A percentile compares a stretch with the other conserved stretches of the same genome.
phyloP scores from a whole-genome alignment of 1,140 invertebrate genomes.

The Ceratosolen fusciceps region DNA sequence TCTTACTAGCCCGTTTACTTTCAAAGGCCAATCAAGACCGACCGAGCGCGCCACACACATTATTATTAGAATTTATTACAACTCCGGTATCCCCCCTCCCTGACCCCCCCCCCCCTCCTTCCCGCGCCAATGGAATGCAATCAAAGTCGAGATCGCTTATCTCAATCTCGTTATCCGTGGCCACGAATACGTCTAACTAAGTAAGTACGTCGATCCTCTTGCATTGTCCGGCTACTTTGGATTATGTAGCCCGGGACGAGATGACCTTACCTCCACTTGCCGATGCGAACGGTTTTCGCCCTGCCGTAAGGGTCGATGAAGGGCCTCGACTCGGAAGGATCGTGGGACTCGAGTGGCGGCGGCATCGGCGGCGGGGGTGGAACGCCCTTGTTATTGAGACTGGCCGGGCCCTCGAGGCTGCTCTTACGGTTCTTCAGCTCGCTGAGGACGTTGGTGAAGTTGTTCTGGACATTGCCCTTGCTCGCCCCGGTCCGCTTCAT shows the following conservation, averaged over 20 bases:
- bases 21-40: not conserved
- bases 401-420: constrained; percentile 74
- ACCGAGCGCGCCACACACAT: no score
- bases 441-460: constrained; percentile 73
- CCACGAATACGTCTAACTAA: no score
- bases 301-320: constrained; percentile 92
- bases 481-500: constrained; percentile 59
- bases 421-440: constrained; percentile 75
- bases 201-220: no score
- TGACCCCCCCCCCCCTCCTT: no score
- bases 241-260: no score
- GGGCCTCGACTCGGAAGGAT: constrained; percentile 82
- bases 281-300: constrained; percentile 95
- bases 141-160: no score
- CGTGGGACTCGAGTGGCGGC: constrained; percentile 83
- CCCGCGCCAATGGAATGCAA: no score
- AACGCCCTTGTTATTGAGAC: constrained; percentile 71
- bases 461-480: constrained; percentile 69
- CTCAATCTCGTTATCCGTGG: no score
- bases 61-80: no score
- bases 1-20: no score
- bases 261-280: constrained; percentile 81
- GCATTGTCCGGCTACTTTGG: no score
- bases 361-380: constrained; percentile 88
- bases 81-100: no score